Conservation (phyloP, 2,797 vertebrate species). For the Acanthurus lineatus region DNA sequence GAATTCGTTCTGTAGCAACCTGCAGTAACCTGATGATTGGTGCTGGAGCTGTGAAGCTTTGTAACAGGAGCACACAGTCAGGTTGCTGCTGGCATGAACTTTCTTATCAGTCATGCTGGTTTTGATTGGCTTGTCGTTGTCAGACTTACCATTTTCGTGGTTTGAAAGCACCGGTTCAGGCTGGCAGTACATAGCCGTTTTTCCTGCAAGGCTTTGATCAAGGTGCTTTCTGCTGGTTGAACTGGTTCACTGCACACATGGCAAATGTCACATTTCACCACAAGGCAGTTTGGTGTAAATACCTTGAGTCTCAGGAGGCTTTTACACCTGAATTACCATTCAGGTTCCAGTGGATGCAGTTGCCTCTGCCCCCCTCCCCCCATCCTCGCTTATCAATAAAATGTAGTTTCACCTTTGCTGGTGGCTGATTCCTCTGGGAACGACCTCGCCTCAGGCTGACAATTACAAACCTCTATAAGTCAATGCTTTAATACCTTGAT, state of each 20-base stretch:
- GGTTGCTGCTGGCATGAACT: conserved; percentile 15
- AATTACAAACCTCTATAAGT: conserved; percentile 51
- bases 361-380: conserved; percentile 1
- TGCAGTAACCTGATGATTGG: conserved; percentile 31
- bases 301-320: conserved; percentile 11
- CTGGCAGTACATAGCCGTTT: conserved; percentile 26
- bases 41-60: conserved; percentile 13
- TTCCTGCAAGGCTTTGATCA: conserved; percentile 42
- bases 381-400: conserved; percentile 54
- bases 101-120: background rate
- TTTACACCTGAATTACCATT: conserved; percentile 54
- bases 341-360: conserved; percentile 51
- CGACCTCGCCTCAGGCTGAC: conserved; percentile 41
- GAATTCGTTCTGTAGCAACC: conserved; percentile 3
- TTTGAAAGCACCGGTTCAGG: conserved; percentile 13
- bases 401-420: conserved; percentile 48
- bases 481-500: conserved; percentile 40
- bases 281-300: conserved; percentile 6
- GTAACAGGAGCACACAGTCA: conserved; percentile 6
- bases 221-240: conserved; percentile 30
- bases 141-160: conserved; percentile 4
- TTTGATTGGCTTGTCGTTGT: conserved; percentile 35
- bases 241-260: conserved; percentile 5
- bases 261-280: conserved; percentile 32
- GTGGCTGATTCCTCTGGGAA: conserved; percentile 48